These are phyloP conservation scores for Melitaea cinxia DNA, from an alignment of 1,140 invertebrate genomes.

Conservation along the genomic window DNA sequence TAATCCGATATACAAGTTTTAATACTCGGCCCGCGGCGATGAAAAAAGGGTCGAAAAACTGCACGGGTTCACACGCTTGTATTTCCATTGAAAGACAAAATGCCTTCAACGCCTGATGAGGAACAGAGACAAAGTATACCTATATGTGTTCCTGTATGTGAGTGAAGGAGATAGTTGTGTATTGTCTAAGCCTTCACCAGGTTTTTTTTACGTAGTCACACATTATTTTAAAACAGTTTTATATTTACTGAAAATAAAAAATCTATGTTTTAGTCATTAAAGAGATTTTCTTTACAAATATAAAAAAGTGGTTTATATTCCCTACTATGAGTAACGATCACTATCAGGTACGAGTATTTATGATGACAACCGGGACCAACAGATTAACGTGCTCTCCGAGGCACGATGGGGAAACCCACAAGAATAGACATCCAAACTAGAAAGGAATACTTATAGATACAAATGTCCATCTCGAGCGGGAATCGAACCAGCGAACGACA, in stretches of 20 bases:
- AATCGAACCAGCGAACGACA: no score
- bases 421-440: no score
- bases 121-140: background rate
- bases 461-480: no score
- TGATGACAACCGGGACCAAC: no score
- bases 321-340: no score
- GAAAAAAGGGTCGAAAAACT: constrained; percentile 77
- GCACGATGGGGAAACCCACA: no score
- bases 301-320: no score
- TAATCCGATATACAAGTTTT: constrained; percentile 79
- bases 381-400: no score
- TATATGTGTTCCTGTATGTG: background rate
- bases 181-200: background rate
- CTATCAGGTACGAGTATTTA: no score
- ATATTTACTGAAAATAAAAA: background rate
- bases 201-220: background rate
- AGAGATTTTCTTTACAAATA: no score
- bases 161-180: background rate
- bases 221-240: background rate
- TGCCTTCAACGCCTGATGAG: background rate
- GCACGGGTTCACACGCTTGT: constrained; percentile 69
- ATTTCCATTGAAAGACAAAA: constrained; percentile 12
- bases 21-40: constrained; percentile 68
- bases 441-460: no score
- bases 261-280: no score